These are phyloP conservation scores for Cladopsammia gracilis DNA, from an alignment of 64 coral and sea anemone species.

Conservation along the genomic window DNA sequence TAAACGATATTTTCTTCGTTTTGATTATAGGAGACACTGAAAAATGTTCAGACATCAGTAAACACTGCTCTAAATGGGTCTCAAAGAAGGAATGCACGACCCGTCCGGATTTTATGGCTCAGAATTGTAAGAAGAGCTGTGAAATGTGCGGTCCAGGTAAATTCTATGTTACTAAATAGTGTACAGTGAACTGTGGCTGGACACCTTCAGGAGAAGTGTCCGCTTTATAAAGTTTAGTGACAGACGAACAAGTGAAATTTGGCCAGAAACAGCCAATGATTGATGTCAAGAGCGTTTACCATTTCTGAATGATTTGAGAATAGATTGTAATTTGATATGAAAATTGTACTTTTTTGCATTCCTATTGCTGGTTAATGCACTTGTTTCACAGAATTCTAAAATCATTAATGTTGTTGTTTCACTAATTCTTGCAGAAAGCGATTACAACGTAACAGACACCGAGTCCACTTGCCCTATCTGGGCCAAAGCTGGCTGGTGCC, in stretches of 20 bases:
- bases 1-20: too few species aligned
- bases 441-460: conserved; percentile 1
- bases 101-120: conserved; percentile 63
- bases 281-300: too few species aligned
- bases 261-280: too few species aligned
- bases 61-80: conserved; percentile 29
- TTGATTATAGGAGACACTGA: conserved; percentile 12
- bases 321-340: too few species aligned
- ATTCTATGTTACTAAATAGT: background rate
- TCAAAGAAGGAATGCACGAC: conserved; percentile 7
- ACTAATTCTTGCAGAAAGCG: conserved; percentile 12
- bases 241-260: too few species aligned
- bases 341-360: too few species aligned
- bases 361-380: too few species aligned
- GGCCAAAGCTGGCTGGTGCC: conserved; percentile 67
- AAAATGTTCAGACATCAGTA: conserved; percentile 44
- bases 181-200: too few species aligned
- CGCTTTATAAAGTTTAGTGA: too few species aligned
- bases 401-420: background rate
- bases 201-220: too few species aligned
- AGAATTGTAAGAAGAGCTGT: conserved; percentile 67
- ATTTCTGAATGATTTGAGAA: too few species aligned
- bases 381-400: too few species aligned
- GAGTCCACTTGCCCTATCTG: conserved; percentile 57
- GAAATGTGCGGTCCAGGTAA: conserved; percentile 74